Base-by-base conservation (phyloP, 1,140 invertebrate genomes). In the Musca vetustissima region DNA sequence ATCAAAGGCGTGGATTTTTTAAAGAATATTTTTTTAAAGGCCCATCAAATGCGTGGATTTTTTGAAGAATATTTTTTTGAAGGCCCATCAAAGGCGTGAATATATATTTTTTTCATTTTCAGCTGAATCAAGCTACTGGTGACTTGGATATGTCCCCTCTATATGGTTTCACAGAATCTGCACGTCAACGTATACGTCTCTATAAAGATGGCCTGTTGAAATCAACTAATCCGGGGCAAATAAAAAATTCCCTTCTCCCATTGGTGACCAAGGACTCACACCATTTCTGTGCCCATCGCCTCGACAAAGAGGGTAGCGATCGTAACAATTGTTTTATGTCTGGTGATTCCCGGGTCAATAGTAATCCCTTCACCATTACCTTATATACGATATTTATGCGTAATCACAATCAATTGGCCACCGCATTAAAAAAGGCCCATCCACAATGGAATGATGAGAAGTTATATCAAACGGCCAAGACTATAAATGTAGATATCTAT, bases 341-440 rank as follows among this genome's bases (percentile, higher is more conserved):
- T 4, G 79, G 91, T 47, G 93, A 96, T 74, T 81, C 87, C 6
- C 85, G 93, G 9, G 90, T 89, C 0, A 95, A 96, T 78, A 86
- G 89, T 69, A 90, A 92, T 72, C 93, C 92, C 2, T 92, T 92
- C 74, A 73, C 96, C 53, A 90, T 91, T 0, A 85, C 88, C 6
- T 84, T 97, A 74, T 92, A 98, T 75, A 93, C 93, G 0, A 73
- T 97, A 2, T 94, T 93, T 87, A 84, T 95, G 73, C 86, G 95
- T 17, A 93, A 98, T 77, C 96, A 98, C 78, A 98, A 98, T 81
- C 86, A 91, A 17, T 83, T 98, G 24, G 94, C 93, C 0, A 79
- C 84, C 0, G 76, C 86, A 14, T 83, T 93, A 21, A 77, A 83
- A 0, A 53, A 74, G 0, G 73, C 89, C 2, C 90, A 93, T 79